Evolutionary conservation across 2,113 vertebrate genomes (phyloP).

Genomic region (Nannospalax galili): DNA sequence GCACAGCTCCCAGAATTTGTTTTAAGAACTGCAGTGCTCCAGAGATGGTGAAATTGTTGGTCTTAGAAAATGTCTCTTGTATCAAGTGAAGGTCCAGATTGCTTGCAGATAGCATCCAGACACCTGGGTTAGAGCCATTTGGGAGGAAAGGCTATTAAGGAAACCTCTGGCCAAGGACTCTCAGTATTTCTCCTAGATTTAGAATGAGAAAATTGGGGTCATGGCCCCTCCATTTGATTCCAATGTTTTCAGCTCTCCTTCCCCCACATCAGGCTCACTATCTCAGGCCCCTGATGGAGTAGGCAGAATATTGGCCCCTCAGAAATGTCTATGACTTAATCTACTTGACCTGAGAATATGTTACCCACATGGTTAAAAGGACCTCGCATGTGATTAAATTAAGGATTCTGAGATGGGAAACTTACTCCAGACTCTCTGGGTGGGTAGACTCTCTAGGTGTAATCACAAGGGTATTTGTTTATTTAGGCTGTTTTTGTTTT

Average conservation of each 20-base stretch:
- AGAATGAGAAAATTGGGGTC: neutral
- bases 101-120: neutral
- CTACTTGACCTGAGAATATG: neutral
- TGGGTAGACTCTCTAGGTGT: neutral
- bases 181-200: neutral
- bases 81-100: neutral
- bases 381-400: neutral
- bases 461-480: neutral
- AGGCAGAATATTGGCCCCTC: neutral
- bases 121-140: neutral
- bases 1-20: neutral
- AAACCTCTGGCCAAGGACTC: neutral
- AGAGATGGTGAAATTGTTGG: neutral
- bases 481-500: no score
- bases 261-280: neutral
- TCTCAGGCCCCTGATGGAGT: neutral
- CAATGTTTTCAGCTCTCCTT: neutral
- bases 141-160: neutral
- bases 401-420: neutral
- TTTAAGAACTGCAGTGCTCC: neutral
- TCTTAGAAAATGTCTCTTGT: neutral
- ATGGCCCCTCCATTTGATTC: neutral
- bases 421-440: neutral
- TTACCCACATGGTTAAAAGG: neutral
- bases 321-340: neutral